Evolutionary conservation across 2,888 invertebrate species (phyloP).

Genomic region (Tenthredo scrophulariae): DNA sequence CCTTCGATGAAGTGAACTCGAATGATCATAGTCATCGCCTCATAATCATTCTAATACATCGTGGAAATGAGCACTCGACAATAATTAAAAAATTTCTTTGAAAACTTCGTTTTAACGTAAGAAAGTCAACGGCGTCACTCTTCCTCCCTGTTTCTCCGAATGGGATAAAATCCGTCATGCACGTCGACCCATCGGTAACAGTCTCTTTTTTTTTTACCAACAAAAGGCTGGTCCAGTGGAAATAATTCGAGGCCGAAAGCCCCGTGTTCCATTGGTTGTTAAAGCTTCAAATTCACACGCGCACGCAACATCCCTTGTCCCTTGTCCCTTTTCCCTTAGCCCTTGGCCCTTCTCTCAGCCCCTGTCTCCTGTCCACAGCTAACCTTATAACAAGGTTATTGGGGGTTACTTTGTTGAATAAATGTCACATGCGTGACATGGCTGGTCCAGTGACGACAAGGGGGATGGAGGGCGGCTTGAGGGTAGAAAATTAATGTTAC

Average conservation of each 20-base stretch:
- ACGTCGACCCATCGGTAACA: conserved; percentile 19
- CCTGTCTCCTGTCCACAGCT: conserved; percentile 54
- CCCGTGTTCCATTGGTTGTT: conserved; percentile 41
- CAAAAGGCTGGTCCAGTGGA: conserved; percentile 16
- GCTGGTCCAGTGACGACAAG: conserved; percentile 42
- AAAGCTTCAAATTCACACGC: conserved; percentile 37
- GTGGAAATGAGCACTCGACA: background rate
- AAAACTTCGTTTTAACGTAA: background rate
- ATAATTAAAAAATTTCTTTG: background rate
- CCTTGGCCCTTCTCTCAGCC: background rate
- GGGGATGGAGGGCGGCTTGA: conserved; percentile 3
- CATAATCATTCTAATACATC: background rate
- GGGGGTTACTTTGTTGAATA: conserved; percentile 73
- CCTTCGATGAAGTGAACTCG: background rate
- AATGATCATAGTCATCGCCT: background rate
- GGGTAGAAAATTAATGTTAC: conserved; percentile 24
- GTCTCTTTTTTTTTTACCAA: background rate
- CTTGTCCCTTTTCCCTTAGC: conserved; percentile 7
- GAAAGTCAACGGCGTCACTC: background rate
- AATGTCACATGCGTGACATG: conserved; percentile 66
- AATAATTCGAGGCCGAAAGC: conserved; percentile 11
- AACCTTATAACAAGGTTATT: conserved; percentile 70
- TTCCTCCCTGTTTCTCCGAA: background rate
- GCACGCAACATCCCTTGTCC: conserved; percentile 24
- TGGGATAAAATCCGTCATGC: conserved; percentile 2